Conservation (phyloP, 2,113 vertebrate species). For the Hippopotamus amphibius region DNA sequence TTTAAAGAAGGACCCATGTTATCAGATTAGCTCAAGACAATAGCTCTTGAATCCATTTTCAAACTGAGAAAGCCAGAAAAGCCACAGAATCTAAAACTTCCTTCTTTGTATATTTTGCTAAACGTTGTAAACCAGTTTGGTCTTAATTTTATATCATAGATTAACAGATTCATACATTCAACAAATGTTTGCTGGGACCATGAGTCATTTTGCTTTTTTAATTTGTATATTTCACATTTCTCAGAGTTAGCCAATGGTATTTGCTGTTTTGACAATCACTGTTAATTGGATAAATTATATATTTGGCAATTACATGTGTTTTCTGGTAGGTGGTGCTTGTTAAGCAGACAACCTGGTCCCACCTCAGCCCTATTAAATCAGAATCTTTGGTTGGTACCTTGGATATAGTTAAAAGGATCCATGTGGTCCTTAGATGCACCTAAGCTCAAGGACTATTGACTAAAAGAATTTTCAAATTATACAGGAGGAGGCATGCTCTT, state of each 20-base stretch:
- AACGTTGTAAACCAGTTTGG: not conserved
- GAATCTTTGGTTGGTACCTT: not conserved
- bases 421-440: not conserved
- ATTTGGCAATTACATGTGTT: not conserved
- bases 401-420: not conserved
- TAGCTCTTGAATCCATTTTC: not conserved
- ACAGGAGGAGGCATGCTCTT: not conserved
- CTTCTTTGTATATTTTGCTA: not conserved
- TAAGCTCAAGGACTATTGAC: not conserved
- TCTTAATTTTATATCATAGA: not conserved
- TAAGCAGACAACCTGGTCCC: not conserved
- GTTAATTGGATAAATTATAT: not conserved
- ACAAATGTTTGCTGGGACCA: not conserved
- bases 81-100: not conserved
- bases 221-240: not conserved
- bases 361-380: not conserved
- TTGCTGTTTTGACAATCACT: not conserved
- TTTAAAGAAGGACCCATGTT: not conserved
- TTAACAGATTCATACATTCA: not conserved
- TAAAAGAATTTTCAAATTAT: not conserved
- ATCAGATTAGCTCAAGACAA: not conserved
- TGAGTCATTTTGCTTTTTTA: not conserved
- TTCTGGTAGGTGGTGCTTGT: not conserved
- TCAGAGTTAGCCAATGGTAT: not conserved
- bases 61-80: not conserved